Percentiles rank a stretch among this genome's conserved stretches.
Conservation (phyloP, 2,113 vertebrate genomes). For the Crotophaga sulcirostris region DNA sequence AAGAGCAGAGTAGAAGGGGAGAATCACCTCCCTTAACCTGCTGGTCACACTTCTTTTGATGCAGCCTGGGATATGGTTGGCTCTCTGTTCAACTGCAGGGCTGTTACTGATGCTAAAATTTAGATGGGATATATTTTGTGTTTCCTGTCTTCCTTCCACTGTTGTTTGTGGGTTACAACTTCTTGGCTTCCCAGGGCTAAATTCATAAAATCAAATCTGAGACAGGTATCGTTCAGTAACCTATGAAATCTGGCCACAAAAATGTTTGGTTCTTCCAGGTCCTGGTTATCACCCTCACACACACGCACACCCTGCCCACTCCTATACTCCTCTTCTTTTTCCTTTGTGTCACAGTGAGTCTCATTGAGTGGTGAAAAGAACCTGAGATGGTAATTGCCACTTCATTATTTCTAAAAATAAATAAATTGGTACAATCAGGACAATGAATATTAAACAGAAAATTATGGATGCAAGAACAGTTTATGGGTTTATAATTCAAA, state of each 20-base stretch:
- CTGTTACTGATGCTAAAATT: neutral
- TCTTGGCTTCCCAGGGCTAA: neutral
- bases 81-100: neutral
- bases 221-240: neutral
- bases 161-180: neutral
- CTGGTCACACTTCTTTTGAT: no score
- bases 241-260: neutral
- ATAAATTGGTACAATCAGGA: neutral
- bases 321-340: neutral
- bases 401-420: neutral
- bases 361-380: neutral
- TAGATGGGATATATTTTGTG: neutral
- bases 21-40: no score
- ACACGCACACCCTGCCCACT: fast-evolving
- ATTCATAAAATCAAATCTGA: neutral
- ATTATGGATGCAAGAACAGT: neutral
- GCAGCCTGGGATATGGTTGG: no score
- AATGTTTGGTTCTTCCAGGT: neutral
- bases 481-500: neutral
- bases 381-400: neutral
- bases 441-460: neutral
- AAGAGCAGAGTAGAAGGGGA: no score
- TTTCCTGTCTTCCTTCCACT: neutral
- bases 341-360: neutral
- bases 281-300: neutral